A percentile compares a stretch with the other conserved stretches of the same genome.
Conservation (phyloP, 2,888 invertebrate genomes). For the Drosophila dives region DNA sequence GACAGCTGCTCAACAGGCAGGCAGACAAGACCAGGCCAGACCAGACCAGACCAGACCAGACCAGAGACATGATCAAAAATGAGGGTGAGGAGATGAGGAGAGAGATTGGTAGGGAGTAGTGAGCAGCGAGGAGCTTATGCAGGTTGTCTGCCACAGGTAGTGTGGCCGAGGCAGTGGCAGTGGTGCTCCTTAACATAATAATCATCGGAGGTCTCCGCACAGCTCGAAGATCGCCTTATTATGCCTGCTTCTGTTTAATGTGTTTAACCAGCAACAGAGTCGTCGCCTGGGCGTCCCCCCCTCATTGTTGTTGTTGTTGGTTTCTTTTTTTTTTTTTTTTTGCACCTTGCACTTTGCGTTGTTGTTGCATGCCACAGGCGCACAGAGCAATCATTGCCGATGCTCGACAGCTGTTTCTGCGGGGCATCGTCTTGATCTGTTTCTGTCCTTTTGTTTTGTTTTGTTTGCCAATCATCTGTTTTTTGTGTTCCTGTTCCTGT, state of each 20-base stretch:
- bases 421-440: constrained; percentile 43
- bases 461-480: constrained; percentile 58
- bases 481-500: constrained; percentile 32
- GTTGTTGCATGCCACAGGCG: constrained; percentile 44
- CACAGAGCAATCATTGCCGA: constrained; percentile 33
- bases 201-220: constrained; percentile 46
- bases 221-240: constrained; percentile 60
- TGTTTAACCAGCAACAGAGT: constrained; percentile 9
- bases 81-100: constrained; percentile 15
- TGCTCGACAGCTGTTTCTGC: constrained; percentile 73
- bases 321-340: constrained; percentile 35
- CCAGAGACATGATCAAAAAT: not conserved
- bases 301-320: constrained; percentile 4
- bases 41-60: not conserved
- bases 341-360: constrained; percentile 72
- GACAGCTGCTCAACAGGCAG: constrained; percentile 72
- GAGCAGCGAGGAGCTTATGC: constrained; percentile 32
- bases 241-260: constrained; percentile 72
- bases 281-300: constrained; percentile 32
- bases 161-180: constrained; percentile 17
- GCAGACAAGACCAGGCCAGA: not conserved
- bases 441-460: constrained; percentile 54
- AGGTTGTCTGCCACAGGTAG: constrained; percentile 47
- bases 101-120: constrained; percentile 3
- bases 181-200: constrained; percentile 52